Conservation (phyloP, 2,888 invertebrate genomes). For the Acronicta aceris region DNA sequence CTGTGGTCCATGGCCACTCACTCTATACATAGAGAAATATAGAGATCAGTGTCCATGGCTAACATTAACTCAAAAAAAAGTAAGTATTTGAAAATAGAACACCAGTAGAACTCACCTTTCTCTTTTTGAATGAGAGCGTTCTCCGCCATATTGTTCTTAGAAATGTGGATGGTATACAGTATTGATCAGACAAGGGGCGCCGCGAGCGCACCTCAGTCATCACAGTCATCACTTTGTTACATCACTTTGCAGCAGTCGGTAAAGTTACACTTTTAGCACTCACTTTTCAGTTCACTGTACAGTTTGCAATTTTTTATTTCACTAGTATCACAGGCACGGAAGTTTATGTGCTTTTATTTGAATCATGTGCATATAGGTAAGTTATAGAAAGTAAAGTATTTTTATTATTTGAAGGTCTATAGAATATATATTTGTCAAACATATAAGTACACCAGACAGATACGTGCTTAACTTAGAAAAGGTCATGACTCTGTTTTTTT, state of each 20-base stretch:
- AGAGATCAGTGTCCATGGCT: too few species aligned
- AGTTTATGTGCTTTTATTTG: too few species aligned
- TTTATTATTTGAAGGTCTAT: too few species aligned
- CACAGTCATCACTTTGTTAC: slow-evolving; percentile 77
- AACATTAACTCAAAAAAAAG: not conserved
- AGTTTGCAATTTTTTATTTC: not conserved
- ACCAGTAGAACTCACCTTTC: slow-evolving; percentile 71
- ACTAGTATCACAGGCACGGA: not conserved
- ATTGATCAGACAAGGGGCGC: slow-evolving; percentile 65
- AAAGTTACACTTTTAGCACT: slow-evolving; percentile 17
- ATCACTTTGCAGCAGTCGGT: slow-evolving; percentile 28
- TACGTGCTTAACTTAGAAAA: too few species aligned
- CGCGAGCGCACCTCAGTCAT: slow-evolving; percentile 80
- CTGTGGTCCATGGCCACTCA: too few species aligned
- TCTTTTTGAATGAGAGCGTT: slow-evolving; percentile 79
- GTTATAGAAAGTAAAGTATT: too few species aligned
- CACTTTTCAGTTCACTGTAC: not conserved
- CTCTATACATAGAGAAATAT: too few species aligned
- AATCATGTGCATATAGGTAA: too few species aligned
- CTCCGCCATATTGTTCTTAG: slow-evolving; percentile 82
- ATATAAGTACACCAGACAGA: too few species aligned
- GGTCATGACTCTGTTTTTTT: too few species aligned
- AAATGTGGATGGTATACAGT: slow-evolving; percentile 74
- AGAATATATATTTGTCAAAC: too few species aligned
- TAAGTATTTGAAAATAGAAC: slow-evolving; percentile 3